Evolutionary conservation across 2,797 vertebrate species (phyloP).

Genomic region (Sebastes flavidus): DNA sequence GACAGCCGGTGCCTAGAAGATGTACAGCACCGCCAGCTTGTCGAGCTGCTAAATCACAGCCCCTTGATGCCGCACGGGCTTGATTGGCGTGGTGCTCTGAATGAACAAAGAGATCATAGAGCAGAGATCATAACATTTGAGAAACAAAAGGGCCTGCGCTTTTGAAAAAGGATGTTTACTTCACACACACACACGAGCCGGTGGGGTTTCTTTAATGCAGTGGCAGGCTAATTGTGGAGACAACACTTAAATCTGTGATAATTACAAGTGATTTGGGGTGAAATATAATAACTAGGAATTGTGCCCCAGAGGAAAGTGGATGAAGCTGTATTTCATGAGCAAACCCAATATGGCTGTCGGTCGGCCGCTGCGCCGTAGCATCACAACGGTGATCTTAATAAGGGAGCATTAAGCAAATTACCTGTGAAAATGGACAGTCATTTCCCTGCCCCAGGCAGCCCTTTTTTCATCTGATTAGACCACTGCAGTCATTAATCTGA

Average conservation of each 20-base stretch:
- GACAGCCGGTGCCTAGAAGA: conserved; percentile 18
- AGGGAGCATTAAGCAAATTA: conserved; percentile 79
- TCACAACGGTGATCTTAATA: conserved; percentile 68
- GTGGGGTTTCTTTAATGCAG: conserved; percentile 33
- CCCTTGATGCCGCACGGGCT: conserved; percentile 9
- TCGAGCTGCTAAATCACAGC: conserved; percentile 22
- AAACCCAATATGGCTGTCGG: conserved; percentile 30
- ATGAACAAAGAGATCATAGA: conserved; percentile 10
- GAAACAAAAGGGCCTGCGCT: background rate
- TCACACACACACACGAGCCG: conserved; percentile 7
- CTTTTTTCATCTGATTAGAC: conserved; percentile 56
- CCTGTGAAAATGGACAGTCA: conserved; percentile 76
- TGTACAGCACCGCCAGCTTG: background rate
- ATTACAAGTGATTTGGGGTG: conserved; percentile 53
- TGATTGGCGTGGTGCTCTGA: conserved; percentile 8
- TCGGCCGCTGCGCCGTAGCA: conserved; percentile 9
- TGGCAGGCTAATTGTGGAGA: conserved; percentile 50
- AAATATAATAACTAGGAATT: conserved; percentile 53
- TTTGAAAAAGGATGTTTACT: conserved; percentile 30
- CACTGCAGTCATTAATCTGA: conserved; percentile 54
- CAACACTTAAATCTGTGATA: conserved; percentile 67
- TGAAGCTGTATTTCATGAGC: conserved; percentile 60
- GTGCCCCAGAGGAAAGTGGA: conserved; percentile 53
- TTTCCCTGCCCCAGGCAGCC: conserved; percentile 52
- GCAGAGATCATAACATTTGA: conserved; percentile 17